Conservation (phyloP, 1,140 invertebrate genomes). For the Bombus confusus region DNA sequence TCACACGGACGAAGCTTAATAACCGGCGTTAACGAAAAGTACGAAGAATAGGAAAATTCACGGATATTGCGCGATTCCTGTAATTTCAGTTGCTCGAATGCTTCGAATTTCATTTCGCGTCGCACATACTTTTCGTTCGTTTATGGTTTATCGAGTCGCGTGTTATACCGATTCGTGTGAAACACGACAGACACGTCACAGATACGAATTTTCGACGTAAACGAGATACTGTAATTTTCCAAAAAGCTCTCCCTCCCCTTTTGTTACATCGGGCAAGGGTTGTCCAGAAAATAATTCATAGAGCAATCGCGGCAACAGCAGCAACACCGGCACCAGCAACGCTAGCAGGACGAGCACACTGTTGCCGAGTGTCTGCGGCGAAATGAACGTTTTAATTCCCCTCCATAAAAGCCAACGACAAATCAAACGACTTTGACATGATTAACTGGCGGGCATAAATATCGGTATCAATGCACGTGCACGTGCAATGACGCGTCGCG, state of each 20-base stretch:
- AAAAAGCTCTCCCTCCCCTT: conserved; percentile 75
- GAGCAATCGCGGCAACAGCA: conserved; percentile 59
- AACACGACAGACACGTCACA: conserved; percentile 45
- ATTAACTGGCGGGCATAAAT: conserved; percentile 82
- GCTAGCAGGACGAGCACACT: conserved; percentile 68
- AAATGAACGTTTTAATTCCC: conserved; percentile 83
- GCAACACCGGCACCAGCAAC: conserved; percentile 56
- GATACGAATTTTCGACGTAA: conserved; percentile 60
- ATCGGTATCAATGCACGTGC: conserved; percentile 82
- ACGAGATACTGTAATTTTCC: conserved; percentile 76
- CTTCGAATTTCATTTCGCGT: not conserved
- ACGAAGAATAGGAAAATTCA: too few species aligned
- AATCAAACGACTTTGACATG: conserved; percentile 82
- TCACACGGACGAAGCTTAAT: too few species aligned
- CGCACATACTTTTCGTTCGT: not conserved
- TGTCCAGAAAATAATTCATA: conserved; percentile 80
- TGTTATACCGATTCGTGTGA: not conserved
- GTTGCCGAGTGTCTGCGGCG: conserved; percentile 81
- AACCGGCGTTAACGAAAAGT: too few species aligned
- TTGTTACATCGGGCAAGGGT: conserved; percentile 64
- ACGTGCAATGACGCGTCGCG: conserved; percentile 79
- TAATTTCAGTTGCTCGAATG: not conserved
- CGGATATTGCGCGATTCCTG: too few species aligned
- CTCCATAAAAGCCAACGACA: conserved; percentile 82
- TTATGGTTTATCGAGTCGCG: not conserved